These are phyloP conservation scores for Hemichromis elongatus DNA, from an alignment of 2,113 vertebrate species.

Conservation along the genomic window DNA sequence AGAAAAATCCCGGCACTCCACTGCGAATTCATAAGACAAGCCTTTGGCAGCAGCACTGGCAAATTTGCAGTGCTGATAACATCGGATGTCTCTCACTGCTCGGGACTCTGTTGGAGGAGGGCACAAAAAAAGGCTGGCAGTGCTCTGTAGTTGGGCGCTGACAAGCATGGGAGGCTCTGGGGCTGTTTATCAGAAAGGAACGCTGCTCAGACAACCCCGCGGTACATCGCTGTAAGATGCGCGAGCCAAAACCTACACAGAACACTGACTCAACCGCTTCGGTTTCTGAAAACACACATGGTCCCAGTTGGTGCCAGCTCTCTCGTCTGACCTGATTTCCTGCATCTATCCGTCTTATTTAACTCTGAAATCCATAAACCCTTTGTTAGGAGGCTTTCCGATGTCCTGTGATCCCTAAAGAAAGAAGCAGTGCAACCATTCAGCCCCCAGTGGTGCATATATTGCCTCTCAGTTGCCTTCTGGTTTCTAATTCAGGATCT, in stretches of 20 bases:
- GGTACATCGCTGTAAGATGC: not conserved
- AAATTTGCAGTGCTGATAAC: constrained; percentile 42
- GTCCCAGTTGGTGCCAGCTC: not conserved
- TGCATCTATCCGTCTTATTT: not conserved
- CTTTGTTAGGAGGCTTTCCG: constrained; percentile 1
- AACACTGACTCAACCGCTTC: not conserved
- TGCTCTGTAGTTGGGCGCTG: not conserved
- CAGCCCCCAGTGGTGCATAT: not conserved
- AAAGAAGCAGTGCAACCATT: not conserved
- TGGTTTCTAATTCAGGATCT: constrained; percentile 46
- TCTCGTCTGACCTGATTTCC: not conserved
- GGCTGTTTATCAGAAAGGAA: constrained; percentile 21
- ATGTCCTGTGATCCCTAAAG: not conserved
- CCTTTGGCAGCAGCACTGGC: constrained; percentile 11
- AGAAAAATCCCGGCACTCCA: not conserved
- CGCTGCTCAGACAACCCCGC: not conserved
- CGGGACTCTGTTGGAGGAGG: not conserved
- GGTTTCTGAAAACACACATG: not conserved
- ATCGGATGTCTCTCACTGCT: constrained; percentile 34
- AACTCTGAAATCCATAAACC: not conserved
- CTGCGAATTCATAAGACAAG: constrained; percentile 28
- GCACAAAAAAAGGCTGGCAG: not conserved
- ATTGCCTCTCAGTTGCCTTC: constrained; percentile 25
- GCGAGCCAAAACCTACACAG: constrained; percentile 8
- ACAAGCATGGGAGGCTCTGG: not conserved